These are phyloP conservation scores for Tetragnatha versicolor DNA, from an alignment of 1,140 invertebrate genomes.

Conservation along the genomic window DNA sequence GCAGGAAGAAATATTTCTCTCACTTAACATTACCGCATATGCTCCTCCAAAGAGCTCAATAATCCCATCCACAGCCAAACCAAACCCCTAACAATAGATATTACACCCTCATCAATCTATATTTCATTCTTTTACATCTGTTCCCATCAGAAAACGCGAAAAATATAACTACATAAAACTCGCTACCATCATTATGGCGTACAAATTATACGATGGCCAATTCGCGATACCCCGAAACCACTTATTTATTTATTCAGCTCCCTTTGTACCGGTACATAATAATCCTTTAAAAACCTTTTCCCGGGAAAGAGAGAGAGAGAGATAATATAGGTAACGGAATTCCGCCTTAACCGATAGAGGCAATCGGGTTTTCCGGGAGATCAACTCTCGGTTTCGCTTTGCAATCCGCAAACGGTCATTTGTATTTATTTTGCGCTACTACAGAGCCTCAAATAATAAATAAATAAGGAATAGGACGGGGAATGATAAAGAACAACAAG, in stretches of 20 bases:
- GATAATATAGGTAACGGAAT: slow-evolving; percentile 10
- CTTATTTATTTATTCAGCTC: slow-evolving; percentile 13
- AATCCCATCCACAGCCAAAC: too few relatives aligned
- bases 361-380: slow-evolving; percentile 13
- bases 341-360: slow-evolving; percentile 29
- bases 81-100: too few relatives aligned
- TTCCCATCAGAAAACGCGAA: too few relatives aligned
- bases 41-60: too few relatives aligned
- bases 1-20: too few relatives aligned
- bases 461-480: slow-evolving; percentile 6
- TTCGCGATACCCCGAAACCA: too few relatives aligned
- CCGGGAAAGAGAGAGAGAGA: neutral
- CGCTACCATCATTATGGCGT: too few relatives aligned
- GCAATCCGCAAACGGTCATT: slow-evolving; percentile 31
- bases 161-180: too few relatives aligned
- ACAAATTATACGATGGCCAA: too few relatives aligned
- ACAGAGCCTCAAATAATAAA: slow-evolving; percentile 23
- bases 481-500: slow-evolving; percentile 9
- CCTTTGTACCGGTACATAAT: slow-evolving; percentile 27
- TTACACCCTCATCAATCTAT: too few relatives aligned
- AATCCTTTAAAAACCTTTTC: slow-evolving; percentile 20
- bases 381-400: neutral
- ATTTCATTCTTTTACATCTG: too few relatives aligned
- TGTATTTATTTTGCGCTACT: slow-evolving; percentile 35
- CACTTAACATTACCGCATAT: too few relatives aligned